A percentile compares a stretch with the other conserved stretches of the same genome.
phyloP scores from a whole-genome alignment of 2,113 vertebrate species.

The Opisthocomus hoazin region DNA sequence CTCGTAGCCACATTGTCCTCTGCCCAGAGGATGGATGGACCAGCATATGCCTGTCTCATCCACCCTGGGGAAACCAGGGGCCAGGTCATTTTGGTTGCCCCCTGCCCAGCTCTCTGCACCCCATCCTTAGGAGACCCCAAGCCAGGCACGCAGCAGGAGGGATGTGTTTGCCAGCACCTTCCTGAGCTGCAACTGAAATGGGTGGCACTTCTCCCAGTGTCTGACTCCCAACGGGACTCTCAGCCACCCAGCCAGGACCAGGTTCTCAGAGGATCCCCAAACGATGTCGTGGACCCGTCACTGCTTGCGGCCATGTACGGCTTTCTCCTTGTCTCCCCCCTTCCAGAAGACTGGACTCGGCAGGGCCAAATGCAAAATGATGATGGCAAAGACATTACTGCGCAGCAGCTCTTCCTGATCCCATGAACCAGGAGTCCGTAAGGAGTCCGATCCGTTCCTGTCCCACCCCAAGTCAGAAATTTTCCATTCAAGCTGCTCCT shows the following conservation, averaged over 20 bases:
- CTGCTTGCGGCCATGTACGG: not conserved
- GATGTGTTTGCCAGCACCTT: not conserved
- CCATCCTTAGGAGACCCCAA: not conserved
- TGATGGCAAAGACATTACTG: rapidly evolving
- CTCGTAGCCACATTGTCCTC: not conserved
- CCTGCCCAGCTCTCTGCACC: not conserved
- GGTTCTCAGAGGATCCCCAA: not conserved
- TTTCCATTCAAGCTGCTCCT: not conserved
- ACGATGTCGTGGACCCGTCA: rapidly evolving
- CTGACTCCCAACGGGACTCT: not conserved
- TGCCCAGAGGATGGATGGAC: not conserved
- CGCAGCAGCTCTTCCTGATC: not conserved
- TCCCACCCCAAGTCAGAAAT: not conserved
- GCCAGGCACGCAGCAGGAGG: not conserved
- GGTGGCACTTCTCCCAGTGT: not conserved
- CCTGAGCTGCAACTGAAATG: not conserved
- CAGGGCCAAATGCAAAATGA: not conserved
- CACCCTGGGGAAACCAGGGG: not conserved
- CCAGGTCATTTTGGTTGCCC: not conserved
- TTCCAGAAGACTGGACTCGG: rapidly evolving
- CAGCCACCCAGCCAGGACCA: not conserved
- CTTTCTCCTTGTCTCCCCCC: not conserved
- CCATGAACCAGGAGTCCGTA: rapidly evolving
- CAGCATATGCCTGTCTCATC: not conserved
- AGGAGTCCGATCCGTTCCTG: not conserved